Conservation (phyloP, 1,140 invertebrate species). For the Gerris buenoi region DNA sequence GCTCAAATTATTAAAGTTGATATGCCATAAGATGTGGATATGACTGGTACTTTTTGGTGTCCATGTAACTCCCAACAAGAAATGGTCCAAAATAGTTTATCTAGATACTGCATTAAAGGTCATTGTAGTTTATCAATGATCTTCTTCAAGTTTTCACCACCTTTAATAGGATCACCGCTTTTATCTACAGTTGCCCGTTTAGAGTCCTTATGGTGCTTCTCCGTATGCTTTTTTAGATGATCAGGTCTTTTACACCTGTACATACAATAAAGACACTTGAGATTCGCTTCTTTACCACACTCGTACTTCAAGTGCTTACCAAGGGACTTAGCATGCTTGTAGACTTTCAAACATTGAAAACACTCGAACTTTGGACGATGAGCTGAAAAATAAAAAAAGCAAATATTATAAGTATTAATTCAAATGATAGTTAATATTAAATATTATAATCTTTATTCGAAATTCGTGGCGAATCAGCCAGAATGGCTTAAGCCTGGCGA, state of each 20-base stretch:
- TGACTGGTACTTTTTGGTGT: too few relatives aligned
- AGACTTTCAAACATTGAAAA: slow-evolving; percentile 1
- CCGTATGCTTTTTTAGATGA: slow-evolving; percentile 16
- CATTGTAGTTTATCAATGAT: too few relatives aligned
- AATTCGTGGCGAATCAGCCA: not conserved
- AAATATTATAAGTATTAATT: not conserved
- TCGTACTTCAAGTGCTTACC: slow-evolving; percentile 35
- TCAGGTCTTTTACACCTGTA: slow-evolving; percentile 12
- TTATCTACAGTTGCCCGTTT: too few relatives aligned
- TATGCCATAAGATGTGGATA: too few relatives aligned
- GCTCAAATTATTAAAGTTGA: too few relatives aligned
- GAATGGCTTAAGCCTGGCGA: not conserved
- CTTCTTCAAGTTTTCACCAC: too few relatives aligned
- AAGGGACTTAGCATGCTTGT: slow-evolving; percentile 9
- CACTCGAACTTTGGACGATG: not conserved
- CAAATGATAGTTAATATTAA: not conserved
- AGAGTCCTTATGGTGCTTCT: too few relatives aligned
- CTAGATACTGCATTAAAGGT: too few relatives aligned
- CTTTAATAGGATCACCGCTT: too few relatives aligned
- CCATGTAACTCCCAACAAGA: too few relatives aligned
- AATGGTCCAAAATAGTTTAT: too few relatives aligned
- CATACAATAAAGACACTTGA: slow-evolving; percentile 23
- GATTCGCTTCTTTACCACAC: slow-evolving; percentile 35
- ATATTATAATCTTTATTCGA: not conserved
- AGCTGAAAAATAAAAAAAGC: not conserved